Conservation (phyloP, 2,888 invertebrate genomes). For the Agriopis leucophaearia region DNA sequence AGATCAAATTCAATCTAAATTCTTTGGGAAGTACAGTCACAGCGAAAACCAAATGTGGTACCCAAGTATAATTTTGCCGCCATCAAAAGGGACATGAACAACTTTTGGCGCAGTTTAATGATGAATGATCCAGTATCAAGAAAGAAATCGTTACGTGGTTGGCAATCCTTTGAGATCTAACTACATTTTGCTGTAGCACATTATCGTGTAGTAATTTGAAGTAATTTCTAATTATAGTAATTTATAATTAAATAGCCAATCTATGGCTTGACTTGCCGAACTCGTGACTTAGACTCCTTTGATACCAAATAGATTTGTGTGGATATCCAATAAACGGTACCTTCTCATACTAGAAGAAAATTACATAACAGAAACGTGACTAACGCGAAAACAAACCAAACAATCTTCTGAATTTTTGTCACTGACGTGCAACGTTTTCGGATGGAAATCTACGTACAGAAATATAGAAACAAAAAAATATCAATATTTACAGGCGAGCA, state of each 20-base stretch:
- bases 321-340: neutral
- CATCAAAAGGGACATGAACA: no score
- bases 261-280: constrained; percentile 11
- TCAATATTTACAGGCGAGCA: neutral
- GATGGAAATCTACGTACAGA: neutral
- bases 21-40: no score
- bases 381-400: constrained; percentile 20
- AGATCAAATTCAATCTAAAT: no score
- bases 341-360: neutral
- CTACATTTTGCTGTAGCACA: neutral
- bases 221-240: neutral
- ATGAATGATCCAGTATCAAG: no score
- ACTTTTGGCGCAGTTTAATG: no score
- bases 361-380: constrained; percentile 18
- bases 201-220: neutral
- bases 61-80: no score
- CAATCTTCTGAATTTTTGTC: constrained; percentile 15
- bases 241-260: constrained; percentile 7
- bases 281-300: neutral
- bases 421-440: constrained; percentile 7
- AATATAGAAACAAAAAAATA: neutral
- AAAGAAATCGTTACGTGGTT: neutral
- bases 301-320: neutral
- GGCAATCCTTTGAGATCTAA: neutral
- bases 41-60: no score